Evolutionary conservation across 2,888 invertebrate species (phyloP).

Genomic region (Pristionchus entomophagus): DNA sequence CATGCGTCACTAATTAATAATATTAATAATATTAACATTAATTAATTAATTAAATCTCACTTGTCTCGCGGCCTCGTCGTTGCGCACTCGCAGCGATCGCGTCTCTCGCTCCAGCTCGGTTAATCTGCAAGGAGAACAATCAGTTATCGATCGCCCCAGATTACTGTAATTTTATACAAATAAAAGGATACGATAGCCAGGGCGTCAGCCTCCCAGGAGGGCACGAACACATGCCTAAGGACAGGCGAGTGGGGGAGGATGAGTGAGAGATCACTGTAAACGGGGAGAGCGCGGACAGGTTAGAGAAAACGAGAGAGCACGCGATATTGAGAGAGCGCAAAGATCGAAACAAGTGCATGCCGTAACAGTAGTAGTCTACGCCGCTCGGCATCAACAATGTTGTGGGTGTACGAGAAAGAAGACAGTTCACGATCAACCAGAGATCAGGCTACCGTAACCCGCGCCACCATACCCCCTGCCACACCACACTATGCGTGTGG

Average conservation of each 20-base stretch:
- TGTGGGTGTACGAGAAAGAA: background rate
- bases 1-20: too few relatives aligned
- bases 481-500: background rate
- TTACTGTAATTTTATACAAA: background rate
- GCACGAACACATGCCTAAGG: background rate
- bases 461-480: background rate
- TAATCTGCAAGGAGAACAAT: slow-evolving; percentile 49
- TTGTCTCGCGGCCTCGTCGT: slow-evolving; percentile 50
- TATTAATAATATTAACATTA: background rate
- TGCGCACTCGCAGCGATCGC: slow-evolving; percentile 53
- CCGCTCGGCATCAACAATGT: background rate
- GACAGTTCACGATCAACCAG: too few relatives aligned
- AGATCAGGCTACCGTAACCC: background rate
- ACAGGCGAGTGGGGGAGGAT: slow-evolving; percentile 13
- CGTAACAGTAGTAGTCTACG: background rate
- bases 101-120: slow-evolving; percentile 61
- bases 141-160: background rate
- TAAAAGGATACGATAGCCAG: background rate
- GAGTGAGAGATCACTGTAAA: background rate
- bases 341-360: background rate
- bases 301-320: background rate
- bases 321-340: background rate
- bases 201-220: background rate
- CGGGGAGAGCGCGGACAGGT: background rate
- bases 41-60: slow-evolving; percentile 53